Evolutionary conservation across 2,797 vertebrate species (phyloP).

Genomic region (Chromis chromis): DNA sequence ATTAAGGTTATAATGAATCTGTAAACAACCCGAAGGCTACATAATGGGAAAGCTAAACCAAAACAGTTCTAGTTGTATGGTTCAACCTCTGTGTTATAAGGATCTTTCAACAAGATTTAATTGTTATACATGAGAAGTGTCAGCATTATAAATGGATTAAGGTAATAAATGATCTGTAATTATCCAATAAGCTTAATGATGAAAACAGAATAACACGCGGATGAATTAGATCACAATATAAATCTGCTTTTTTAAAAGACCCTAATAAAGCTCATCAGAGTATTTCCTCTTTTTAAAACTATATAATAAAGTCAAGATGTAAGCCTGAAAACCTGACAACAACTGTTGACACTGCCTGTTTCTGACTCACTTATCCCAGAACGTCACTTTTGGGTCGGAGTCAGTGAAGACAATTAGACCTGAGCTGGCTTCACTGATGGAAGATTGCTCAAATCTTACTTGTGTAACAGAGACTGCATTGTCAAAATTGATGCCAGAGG

Average conservation of each 20-base stretch:
- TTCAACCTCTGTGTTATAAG: neutral
- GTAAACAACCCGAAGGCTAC: slow-evolving; percentile 38
- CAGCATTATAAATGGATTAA: neutral
- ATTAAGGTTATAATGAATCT: slow-evolving; percentile 16
- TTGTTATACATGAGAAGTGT: neutral
- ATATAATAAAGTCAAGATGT: slow-evolving; percentile 61
- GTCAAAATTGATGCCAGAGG: neutral
- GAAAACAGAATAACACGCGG: no score
- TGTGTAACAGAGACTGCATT: neutral
- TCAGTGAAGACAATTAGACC: slow-evolving; percentile 14
- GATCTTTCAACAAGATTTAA: neutral
- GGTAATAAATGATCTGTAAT: neutral
- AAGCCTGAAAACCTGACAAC: slow-evolving; percentile 39
- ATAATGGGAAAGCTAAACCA: neutral
- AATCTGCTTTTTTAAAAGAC: neutral
- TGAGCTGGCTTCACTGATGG: slow-evolving; percentile 13
- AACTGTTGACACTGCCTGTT: slow-evolving; percentile 5
- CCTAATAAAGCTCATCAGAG: slow-evolving; percentile 39
- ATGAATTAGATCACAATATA: no score
- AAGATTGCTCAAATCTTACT: slow-evolving; percentile 16
- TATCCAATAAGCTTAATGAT: no score
- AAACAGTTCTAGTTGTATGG: neutral
- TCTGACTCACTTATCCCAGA: slow-evolving; percentile 54
- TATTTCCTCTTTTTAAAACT: slow-evolving; percentile 44
- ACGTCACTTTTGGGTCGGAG: slow-evolving; percentile 22